Percentiles rank a stretch among this genome's conserved stretches.
Evolutionary conservation across 2,113 vertebrate species (phyloP).

Genomic region (Sialia sialis): DNA sequence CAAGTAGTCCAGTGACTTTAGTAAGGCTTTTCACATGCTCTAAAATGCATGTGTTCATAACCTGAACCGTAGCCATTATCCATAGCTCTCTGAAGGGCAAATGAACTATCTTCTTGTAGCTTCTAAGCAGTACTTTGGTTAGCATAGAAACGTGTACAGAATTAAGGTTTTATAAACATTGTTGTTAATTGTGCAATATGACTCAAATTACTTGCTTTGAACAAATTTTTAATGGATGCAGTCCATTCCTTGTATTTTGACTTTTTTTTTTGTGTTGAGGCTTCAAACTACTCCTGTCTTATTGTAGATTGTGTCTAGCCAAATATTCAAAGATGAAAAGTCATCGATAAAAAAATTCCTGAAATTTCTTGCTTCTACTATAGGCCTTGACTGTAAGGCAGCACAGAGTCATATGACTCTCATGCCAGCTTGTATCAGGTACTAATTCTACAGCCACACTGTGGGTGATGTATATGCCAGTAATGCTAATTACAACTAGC

Average conservation of each 20-base stretch:
- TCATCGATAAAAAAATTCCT: not conserved
- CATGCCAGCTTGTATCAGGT: not conserved
- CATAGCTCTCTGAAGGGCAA: not conserved
- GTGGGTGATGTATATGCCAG: constrained; percentile 31
- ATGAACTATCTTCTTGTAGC: not conserved
- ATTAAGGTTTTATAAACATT: not conserved
- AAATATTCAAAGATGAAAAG: not conserved
- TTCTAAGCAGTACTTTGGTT: not conserved
- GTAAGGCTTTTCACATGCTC: not conserved
- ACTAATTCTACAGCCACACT: not conserved
- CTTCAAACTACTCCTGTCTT: not conserved
- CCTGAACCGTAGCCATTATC: not conserved
- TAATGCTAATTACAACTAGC: constrained; percentile 8
- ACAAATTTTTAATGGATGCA: not conserved
- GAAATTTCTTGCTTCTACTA: not conserved
- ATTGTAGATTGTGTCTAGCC: not conserved
- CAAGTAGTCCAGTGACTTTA: not conserved
- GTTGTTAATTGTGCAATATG: not conserved
- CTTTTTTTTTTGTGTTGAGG: not conserved
- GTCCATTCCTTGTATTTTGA: not conserved
- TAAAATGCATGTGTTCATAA: not conserved
- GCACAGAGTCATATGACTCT: constrained; percentile 9
- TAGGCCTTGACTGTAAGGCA: not conserved
- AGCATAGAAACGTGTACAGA: not conserved
- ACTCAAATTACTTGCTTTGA: not conserved